A percentile compares a stretch with the other conserved stretches of the same genome.
These are phyloP conservation scores for Melikaiella ostensackeni DNA, from an alignment of 2,888 invertebrate species.

Conservation along the genomic window DNA sequence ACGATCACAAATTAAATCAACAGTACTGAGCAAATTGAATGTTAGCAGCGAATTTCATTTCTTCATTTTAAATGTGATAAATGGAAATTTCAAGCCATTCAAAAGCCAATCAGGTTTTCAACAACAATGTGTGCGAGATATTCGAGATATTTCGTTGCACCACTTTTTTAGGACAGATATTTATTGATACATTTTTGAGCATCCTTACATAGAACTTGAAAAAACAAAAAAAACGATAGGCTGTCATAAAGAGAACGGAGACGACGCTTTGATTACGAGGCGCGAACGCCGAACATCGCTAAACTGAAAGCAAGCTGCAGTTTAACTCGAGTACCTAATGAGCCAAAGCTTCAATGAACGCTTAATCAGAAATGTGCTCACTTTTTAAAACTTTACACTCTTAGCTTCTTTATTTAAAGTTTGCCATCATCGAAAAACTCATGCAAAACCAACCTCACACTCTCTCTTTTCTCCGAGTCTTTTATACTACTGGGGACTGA, in stretches of 20 bases:
- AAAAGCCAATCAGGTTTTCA: no score
- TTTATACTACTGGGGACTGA: no score
- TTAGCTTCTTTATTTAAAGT: slow-evolving; percentile 19
- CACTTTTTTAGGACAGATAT: no score
- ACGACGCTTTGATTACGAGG: slow-evolving; percentile 40
- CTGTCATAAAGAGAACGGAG: slow-evolving; percentile 42
- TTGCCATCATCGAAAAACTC: neutral
- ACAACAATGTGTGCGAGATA: no score
- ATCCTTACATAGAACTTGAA: slow-evolving; percentile 42
- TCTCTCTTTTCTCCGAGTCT: no score
- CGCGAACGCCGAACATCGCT: slow-evolving; percentile 45
- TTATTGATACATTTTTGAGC: neutral
- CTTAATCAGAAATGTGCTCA: slow-evolving; percentile 26
- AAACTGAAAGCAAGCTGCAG: slow-evolving; percentile 45
- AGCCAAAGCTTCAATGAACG: slow-evolving; percentile 48
- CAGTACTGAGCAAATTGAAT: no score
- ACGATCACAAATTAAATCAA: no score
- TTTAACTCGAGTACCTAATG: slow-evolving; percentile 45
- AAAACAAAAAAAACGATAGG: slow-evolving; percentile 40
- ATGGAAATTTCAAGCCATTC: no score
- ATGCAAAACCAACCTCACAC: no score
- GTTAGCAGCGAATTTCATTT: no score
- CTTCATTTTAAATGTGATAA: no score
- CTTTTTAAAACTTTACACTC: slow-evolving; percentile 19
- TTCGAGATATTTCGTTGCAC: no score